Percentiles rank a stretch among this genome's conserved stretches.
phyloP scores from a whole-genome alignment of 2,113 vertebrate species.

The Caretta caretta region DNA sequence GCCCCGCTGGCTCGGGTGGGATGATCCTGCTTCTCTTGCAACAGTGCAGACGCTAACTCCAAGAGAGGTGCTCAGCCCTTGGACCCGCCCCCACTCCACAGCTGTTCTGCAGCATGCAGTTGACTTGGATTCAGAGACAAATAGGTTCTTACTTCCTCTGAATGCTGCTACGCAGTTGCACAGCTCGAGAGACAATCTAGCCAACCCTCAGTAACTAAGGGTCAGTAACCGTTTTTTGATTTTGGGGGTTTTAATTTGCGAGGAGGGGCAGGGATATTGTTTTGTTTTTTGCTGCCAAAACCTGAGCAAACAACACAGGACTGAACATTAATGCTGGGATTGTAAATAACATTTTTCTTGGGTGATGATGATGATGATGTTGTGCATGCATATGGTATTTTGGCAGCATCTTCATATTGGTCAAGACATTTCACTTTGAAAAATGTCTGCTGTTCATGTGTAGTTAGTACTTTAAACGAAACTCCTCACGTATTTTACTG shows the following conservation, averaged over 20 bases:
- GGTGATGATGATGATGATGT: not conserved
- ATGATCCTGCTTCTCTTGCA: no score
- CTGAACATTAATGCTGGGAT: not conserved
- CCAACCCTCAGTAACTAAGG: not conserved
- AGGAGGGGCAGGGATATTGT: not conserved
- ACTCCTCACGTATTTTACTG: conserved; percentile 45
- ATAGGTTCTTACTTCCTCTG: not conserved
- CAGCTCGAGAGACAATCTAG: not conserved
- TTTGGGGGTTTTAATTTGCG: not conserved
- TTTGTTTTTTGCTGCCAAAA: not conserved
- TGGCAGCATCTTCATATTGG: conserved; percentile 11
- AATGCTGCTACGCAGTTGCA: not conserved
- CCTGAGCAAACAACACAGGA: not conserved
- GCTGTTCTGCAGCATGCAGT: no score
- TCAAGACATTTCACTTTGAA: conserved; percentile 35
- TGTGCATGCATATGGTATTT: not conserved
- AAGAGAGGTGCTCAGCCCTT: no score
- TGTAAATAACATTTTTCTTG: not conserved
- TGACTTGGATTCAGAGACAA: not conserved
- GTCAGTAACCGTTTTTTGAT: not conserved
- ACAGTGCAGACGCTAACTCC: no score
- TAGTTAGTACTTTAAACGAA: conserved; percentile 44
- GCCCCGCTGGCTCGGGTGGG: no score
- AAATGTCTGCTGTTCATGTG: conserved; percentile 40
- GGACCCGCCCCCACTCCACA: no score